A percentile compares a stretch with the other conserved stretches of the same genome.
Conservation (phyloP, 2,888 invertebrate species). For the Hymenopus coronatus region DNA sequence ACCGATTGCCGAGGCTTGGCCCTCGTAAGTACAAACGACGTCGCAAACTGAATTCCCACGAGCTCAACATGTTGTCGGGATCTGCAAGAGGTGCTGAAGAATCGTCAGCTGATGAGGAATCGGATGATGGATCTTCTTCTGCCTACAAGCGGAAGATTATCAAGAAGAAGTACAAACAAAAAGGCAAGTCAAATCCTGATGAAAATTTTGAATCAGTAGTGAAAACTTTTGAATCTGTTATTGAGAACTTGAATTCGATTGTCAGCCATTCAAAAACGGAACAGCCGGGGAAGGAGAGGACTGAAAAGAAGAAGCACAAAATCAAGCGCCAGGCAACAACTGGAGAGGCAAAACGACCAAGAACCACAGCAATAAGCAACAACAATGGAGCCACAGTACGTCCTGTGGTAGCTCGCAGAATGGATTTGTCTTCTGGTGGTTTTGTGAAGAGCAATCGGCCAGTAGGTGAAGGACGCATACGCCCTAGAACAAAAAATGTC, state of each 20-base stretch:
- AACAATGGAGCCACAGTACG: neutral
- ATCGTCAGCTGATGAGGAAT: conserved; percentile 39
- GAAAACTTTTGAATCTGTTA: conserved; percentile 50
- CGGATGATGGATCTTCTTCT: conserved; percentile 45
- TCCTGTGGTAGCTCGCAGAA: neutral
- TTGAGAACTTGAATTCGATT: conserved; percentile 49
- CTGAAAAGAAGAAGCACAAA: conserved; percentile 28
- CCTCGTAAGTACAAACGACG: conserved; percentile 78
- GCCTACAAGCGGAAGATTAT: conserved; percentile 42
- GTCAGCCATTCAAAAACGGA: conserved; percentile 31
- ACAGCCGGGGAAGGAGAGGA: conserved; percentile 28
- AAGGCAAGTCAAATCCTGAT: conserved; percentile 42
- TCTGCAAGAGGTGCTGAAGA: conserved; percentile 39
- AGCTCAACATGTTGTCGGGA: conserved; percentile 42
- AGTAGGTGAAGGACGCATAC: conserved; percentile 26
- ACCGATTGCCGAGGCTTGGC: conserved; percentile 73
- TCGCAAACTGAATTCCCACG: conserved; percentile 69
- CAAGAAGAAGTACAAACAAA: conserved; percentile 43
- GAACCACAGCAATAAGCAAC: neutral
- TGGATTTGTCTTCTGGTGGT: conserved; percentile 26
- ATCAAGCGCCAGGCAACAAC: conserved; percentile 5
- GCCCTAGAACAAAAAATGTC: conserved; percentile 34
- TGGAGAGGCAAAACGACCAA: conserved; percentile 9
- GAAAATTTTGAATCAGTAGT: conserved; percentile 50
- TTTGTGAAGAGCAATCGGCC: conserved; percentile 32